These are phyloP conservation scores for Tricholaema leucomelas DNA, from an alignment of 2,113 vertebrate species.

Conservation along the genomic window DNA sequence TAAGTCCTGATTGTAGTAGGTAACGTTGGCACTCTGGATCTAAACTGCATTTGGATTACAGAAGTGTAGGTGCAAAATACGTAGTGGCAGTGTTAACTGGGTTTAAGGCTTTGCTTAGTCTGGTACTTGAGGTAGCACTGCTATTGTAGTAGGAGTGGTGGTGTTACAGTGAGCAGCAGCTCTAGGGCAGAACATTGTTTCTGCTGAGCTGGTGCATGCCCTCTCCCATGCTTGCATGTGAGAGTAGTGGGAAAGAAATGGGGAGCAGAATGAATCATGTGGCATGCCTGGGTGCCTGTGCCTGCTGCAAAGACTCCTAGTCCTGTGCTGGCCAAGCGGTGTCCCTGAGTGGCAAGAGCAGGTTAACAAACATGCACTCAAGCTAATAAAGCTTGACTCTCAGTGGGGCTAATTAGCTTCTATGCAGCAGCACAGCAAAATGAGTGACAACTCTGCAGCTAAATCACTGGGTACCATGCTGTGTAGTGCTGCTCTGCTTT, in stretches of 20 bases:
- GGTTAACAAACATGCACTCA: slow-evolving; percentile 29
- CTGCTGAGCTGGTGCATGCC: neutral
- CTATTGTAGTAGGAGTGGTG: too few relatives aligned
- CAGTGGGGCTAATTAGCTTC: slow-evolving; percentile 49
- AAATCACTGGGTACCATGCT: neutral
- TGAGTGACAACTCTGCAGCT: slow-evolving; percentile 35
- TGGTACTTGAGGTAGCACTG: neutral
- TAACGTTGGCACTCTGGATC: rapidly evolving
- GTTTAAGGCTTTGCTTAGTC: neutral
- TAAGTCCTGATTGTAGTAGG: neutral
- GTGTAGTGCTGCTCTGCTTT: neutral
- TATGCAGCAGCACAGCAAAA: neutral
- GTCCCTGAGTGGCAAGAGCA: neutral
- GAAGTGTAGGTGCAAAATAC: neutral
- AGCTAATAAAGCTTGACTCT: slow-evolving; percentile 53
- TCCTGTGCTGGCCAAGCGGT: neutral
- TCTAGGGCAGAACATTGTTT: neutral
- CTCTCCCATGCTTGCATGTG: neutral
- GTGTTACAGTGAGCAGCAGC: neutral
- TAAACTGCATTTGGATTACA: neutral
- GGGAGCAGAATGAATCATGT: neutral
- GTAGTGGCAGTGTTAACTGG: neutral
- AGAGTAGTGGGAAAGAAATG: neutral
- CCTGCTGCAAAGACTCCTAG: neutral
- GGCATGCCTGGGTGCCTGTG: rapidly evolving